Conservation (phyloP, 2,113 vertebrate species). For the Raja brachyura region DNA sequence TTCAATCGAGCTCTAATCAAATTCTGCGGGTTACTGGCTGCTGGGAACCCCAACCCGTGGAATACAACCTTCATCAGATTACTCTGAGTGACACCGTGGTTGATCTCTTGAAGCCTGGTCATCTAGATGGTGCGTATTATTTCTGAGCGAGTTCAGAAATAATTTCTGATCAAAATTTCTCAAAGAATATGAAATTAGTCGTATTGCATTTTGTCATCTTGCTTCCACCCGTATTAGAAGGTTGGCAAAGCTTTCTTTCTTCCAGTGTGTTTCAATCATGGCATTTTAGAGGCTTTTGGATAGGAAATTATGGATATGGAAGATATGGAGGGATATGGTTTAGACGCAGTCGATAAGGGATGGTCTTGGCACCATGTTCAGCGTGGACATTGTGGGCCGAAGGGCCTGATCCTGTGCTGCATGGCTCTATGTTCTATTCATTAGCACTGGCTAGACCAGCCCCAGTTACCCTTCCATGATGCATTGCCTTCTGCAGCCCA, state of each 20-base stretch:
- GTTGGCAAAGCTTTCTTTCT: neutral
- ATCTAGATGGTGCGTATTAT: neutral
- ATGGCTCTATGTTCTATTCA: neutral
- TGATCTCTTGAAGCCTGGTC: conserved; percentile 18
- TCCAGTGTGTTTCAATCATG: neutral
- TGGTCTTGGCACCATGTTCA: too few species aligned
- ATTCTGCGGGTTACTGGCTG: neutral
- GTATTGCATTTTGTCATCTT: neutral
- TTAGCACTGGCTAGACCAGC: neutral
- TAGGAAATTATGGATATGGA: too few species aligned
- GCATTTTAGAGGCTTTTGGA: too few species aligned
- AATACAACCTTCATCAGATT: conserved; percentile 18
- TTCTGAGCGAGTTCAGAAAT: neutral
- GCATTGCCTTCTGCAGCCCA: neutral
- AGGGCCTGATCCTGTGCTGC: too few species aligned
- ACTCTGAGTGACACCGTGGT: neutral
- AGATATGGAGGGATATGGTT: too few species aligned
- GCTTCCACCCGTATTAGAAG: neutral
- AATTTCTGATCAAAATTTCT: neutral
- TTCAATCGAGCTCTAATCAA: conserved; percentile 31
- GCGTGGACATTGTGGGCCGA: too few species aligned
- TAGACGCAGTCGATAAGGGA: too few species aligned
- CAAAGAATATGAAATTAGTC: neutral
- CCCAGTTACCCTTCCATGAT: neutral
- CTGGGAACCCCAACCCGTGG: neutral